Evolutionary conservation across 2,797 vertebrate genomes (phyloP), one percentile per base, ranked within the genome.

Genomic region (Lithobates sylvaticus): DNA sequence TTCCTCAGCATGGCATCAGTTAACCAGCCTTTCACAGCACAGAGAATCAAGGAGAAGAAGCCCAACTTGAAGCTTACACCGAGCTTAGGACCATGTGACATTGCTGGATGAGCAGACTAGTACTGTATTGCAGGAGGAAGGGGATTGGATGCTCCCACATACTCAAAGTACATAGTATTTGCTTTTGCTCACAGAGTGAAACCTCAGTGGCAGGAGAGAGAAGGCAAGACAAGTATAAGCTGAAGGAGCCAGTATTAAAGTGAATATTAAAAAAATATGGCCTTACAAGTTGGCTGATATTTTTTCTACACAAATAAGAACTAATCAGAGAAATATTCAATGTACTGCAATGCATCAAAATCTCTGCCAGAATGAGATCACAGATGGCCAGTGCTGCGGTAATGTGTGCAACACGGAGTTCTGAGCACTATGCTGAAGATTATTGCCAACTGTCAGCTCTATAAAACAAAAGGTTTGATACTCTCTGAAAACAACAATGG

Each of bases 331-430:
- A 81, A 72, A 72, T 72, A 70, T 54, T 10, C 44, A 9, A 70
- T 34, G n/a, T 71, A 26, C 47, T 58, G 72, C 15, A 85, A 18
- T 26, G 16, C 26, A 0, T 58, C 15, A 69, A 47, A 12, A 23
- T 10, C 77, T 88, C 39, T 10, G 84, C 70, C 50, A 27, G 75
- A 74, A 54, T 86, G 27, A 54, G 21, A 75, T 21, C 80, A 75
- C 64, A 7, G 1, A 5, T 44, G 68, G n/a, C 84, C 15, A 26
- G 70, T 26, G 10, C 80, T 64, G 70, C n/a, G 69, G 26, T 27
- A 27, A 47, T 65, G 68, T 79, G n/a, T 69, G 26, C 50, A 27
- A 39, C 36, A 23, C 4, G 21, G 74, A 50, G 61, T 58, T 61
- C 50, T 72, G 39, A 72, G 71, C 44, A 81, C 21, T 39, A 27